phyloP scores from a whole-genome alignment of 2,888 invertebrate species.

The Kryphioiulus occultus region DNA sequence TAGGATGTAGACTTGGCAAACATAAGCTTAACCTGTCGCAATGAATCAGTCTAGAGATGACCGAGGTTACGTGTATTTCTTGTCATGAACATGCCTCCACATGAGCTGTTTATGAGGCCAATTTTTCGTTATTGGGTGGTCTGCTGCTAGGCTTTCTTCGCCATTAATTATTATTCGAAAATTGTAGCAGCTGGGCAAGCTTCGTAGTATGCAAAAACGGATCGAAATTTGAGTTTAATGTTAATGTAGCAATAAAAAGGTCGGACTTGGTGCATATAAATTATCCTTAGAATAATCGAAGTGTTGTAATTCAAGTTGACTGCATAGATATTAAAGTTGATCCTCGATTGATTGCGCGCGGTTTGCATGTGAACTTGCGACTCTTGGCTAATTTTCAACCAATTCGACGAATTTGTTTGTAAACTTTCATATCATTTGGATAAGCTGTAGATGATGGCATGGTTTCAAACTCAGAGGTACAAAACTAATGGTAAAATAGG shows the following conservation, averaged over 20 bases:
- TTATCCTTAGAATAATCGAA: neutral
- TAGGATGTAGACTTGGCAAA: no score
- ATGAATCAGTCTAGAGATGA: neutral
- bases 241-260: no score
- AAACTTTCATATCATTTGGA: neutral
- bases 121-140: neutral
- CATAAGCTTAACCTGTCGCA: neutral
- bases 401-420: neutral
- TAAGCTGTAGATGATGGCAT: no score
- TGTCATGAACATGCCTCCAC: neutral
- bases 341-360: neutral
- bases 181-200: neutral
- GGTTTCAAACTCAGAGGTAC: no score
- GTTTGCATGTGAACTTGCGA: constrained; percentile 5
- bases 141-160: neutral
- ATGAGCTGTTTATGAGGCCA: neutral
- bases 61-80: neutral
- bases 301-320: neutral
- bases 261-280: no score
- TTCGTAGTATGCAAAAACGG: neutral
- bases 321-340: neutral
- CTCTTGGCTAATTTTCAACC: neutral
- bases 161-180: neutral
- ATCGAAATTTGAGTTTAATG: neutral
- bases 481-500: no score